A percentile compares a stretch with the other conserved stretches of the same genome.
phyloP scores from a whole-genome alignment of 2,113 vertebrate genomes.

The Ursus arctos region DNA sequence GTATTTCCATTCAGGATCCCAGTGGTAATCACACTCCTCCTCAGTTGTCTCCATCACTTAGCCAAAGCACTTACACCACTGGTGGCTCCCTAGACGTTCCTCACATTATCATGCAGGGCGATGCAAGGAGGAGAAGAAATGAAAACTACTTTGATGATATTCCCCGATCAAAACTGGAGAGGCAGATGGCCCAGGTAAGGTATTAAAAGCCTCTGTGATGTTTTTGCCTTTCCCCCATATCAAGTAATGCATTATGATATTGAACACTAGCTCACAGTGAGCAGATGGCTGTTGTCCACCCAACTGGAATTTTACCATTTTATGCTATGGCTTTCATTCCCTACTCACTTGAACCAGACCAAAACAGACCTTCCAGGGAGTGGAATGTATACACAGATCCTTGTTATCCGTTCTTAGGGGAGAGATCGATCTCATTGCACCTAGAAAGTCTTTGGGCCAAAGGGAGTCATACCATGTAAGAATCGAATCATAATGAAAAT shows the following conservation, averaged over 20 bases:
- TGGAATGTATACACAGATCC: background rate
- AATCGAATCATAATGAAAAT: conserved; percentile 4
- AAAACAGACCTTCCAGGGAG: background rate
- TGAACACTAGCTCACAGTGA: background rate
- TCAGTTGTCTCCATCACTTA: conserved; percentile 97
- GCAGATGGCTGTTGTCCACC: background rate
- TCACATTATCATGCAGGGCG: conserved; percentile 99
- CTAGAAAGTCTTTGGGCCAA: conserved; percentile 18
- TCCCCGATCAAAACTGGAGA: conserved; percentile 98
- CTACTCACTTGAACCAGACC: background rate
- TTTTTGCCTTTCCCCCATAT: conserved; percentile 53
- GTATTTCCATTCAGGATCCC: conserved; percentile 92
- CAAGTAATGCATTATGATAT: background rate
- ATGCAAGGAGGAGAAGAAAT: conserved; percentile 98
- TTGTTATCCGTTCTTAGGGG: background rate
- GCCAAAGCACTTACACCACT: conserved; percentile 97
- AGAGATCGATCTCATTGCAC: background rate
- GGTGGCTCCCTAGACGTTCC: conserved; percentile 99
- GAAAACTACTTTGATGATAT: conserved; percentile 99
- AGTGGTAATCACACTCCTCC: conserved; percentile 98
- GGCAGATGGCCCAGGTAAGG: conserved; percentile 99
- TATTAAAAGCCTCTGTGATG: conserved; percentile 71
- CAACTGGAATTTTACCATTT: background rate
- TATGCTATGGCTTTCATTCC: background rate
- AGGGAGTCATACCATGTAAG: background rate